phyloP scores from a whole-genome alignment of 2,888 invertebrate species.

The Nomada fabriciana region DNA sequence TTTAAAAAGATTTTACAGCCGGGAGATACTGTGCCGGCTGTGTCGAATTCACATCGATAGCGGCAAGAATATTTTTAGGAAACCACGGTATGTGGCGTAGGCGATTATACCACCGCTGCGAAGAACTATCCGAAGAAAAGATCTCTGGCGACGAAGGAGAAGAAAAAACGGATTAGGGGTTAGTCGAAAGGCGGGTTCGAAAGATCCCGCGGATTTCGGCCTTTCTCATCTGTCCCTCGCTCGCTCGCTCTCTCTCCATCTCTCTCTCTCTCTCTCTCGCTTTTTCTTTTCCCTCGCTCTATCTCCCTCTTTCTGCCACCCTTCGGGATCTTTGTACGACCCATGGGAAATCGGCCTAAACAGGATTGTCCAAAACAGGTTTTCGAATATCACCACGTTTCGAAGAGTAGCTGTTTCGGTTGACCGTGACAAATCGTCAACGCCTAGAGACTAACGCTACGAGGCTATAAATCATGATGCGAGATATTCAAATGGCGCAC shows the following conservation, averaged over 20 bases:
- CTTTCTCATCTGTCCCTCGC: constrained; percentile 22
- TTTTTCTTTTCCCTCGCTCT: constrained; percentile 13
- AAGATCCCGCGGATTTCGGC: constrained; percentile 73
- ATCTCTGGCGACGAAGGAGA: constrained; percentile 30
- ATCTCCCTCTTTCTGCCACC: constrained; percentile 30
- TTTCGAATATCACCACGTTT: constrained; percentile 64
- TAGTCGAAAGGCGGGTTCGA: constrained; percentile 65
- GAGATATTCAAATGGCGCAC: constrained; percentile 43
- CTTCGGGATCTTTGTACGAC: constrained; percentile 56
- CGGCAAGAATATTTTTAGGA: constrained; percentile 67
- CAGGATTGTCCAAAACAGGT: constrained; percentile 69
- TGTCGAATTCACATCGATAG: constrained; percentile 8
- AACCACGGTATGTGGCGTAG: constrained; percentile 31
- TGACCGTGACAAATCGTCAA: constrained; percentile 69
- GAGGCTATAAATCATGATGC: constrained; percentile 41
- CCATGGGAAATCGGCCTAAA: constrained; percentile 72
- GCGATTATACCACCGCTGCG: constrained; percentile 67
- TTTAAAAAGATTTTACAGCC: background rate
- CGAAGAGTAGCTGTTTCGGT: constrained; percentile 56
- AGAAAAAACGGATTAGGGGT: constrained; percentile 70
- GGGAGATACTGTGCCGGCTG: background rate
- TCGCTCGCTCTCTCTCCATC: constrained; percentile 30
- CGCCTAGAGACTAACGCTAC: constrained; percentile 26
- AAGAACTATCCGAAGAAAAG: constrained; percentile 66
- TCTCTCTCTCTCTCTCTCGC: constrained; percentile 27